Percentiles rank a stretch among this genome's conserved stretches.
phyloP scores from a whole-genome alignment of 30 jellyfish, hydroid and myxozoan genomes.

The Pseudorhiza aurosa region DNA sequence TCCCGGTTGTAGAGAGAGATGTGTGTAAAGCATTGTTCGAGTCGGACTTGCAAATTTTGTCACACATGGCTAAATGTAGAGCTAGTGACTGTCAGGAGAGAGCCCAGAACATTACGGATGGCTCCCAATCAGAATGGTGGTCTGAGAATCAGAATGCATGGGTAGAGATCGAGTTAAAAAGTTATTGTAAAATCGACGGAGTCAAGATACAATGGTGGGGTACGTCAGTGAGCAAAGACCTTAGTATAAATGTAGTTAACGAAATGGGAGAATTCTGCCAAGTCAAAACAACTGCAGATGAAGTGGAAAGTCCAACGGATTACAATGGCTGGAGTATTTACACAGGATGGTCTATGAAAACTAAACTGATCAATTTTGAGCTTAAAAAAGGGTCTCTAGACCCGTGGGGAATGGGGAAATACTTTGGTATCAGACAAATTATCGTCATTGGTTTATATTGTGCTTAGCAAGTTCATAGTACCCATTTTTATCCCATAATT shows the following conservation, averaged over 20 bases:
- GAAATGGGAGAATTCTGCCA: neutral
- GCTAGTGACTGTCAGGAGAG: conserved; percentile 34
- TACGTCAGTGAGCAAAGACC: conserved; percentile 18
- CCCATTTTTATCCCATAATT: neutral
- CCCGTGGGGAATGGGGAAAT: conserved; percentile 34
- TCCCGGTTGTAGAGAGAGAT: neutral
- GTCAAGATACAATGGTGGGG: conserved; percentile 48
- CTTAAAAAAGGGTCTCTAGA: conserved; percentile 15
- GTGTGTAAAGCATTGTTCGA: neutral
- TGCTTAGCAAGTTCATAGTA: neutral
- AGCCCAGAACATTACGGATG: conserved; percentile 42
- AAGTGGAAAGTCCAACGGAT: conserved; percentile 6
- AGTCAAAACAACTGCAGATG: conserved; percentile 24
- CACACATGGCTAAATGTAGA: conserved; percentile 5
- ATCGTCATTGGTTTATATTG: neutral
- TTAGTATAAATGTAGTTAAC: neutral
- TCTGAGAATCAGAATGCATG: conserved; percentile 9
- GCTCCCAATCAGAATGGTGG: conserved; percentile 60
- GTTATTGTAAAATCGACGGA: neutral
- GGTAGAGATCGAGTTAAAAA: conserved; percentile 1
- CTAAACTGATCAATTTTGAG: neutral
- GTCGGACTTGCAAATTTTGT: neutral
- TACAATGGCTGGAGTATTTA: conserved; percentile 23
- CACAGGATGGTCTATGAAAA: conserved; percentile 4
- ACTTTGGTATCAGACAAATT: conserved; percentile 22